Evolutionary conservation across 2,797 vertebrate genomes (phyloP), one percentile per base, ranked within the genome.

Genomic region (Falco naumanni): DNA sequence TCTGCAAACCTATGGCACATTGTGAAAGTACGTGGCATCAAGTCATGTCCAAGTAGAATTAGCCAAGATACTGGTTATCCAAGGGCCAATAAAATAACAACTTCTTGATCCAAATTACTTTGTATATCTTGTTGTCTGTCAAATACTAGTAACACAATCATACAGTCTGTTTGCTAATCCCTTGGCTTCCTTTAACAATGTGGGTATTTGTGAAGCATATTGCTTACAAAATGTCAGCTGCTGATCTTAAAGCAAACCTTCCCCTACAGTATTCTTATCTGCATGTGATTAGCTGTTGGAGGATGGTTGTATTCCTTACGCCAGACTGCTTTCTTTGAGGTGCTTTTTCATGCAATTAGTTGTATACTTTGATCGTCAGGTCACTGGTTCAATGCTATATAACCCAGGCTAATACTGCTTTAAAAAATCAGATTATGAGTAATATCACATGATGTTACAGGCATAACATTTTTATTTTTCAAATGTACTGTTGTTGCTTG

Each of bases 21-120:
- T 86, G 18, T 57, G 80, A 74, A 76, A 93, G 34, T 63, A 83
- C 18, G 9, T 94, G 92, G n/a, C 74, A 41, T 37, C 16, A 76
- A 77, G 74, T 70, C 6, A 1, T 9, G 51, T 90, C 89, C 93
- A 94, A 85, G 51, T 16, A 19, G 66, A 87, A 59, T 51, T 37
- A 66, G 60, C 84, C 86, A 95, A 87, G 78, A 70, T 60, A 3
- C 54, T 84, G 59, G 6, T 89, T 84, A 64, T 92, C 77, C 78
- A 87, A 69, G 20, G 66, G 56, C 76, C 92, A 79, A 48, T 89
- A 69, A 89, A 95, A 84, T 77, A 92, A 65, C 59, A 84, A 28
- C 37, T 79, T 79, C 56, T 78, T 45, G 11, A 34, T 93, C 90
- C 93, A 94, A 77, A 63, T 92, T 72, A 66, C 80, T 84, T 93